These are phyloP conservation scores for Parthenolecanium corni DNA, from an alignment of 2,888 invertebrate species.

Conservation along the genomic window DNA sequence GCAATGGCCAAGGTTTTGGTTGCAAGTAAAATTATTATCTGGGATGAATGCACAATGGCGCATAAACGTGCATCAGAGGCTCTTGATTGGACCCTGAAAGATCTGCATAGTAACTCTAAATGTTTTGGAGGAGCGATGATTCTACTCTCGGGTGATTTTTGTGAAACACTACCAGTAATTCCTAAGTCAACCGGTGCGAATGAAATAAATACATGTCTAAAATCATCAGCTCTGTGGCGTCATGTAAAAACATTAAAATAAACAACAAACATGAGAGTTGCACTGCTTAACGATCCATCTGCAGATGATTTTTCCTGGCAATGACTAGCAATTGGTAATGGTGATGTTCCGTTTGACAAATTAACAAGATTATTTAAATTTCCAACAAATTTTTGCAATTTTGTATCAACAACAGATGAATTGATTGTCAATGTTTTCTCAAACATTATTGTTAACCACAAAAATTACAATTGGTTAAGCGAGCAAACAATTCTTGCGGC, in stretches of 20 bases:
- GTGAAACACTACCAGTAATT: constrained; percentile 16
- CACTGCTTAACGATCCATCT: too few species aligned
- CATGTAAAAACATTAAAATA: constrained; percentile 33
- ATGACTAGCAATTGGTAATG: too few species aligned
- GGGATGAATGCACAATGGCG: constrained; percentile 23
- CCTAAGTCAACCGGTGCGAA: constrained; percentile 17
- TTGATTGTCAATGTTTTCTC: constrained; percentile 15
- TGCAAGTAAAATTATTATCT: constrained; percentile 15
- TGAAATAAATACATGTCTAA: too few species aligned
- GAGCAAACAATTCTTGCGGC: constrained; percentile 24
- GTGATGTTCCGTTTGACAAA: too few species aligned
- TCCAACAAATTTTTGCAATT: neutral
- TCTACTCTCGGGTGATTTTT: constrained; percentile 2
- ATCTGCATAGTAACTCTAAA: neutral
- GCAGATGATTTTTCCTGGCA: too few species aligned
- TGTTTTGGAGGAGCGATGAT: constrained; percentile 8
- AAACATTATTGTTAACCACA: constrained; percentile 8
- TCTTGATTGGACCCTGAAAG: constrained; percentile 2
- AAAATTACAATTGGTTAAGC: constrained; percentile 17
- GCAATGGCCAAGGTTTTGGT: constrained; percentile 12
- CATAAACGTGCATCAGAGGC: constrained; percentile 8
- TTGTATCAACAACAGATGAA: neutral
- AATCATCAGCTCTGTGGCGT: constrained; percentile 31
- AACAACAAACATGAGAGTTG: too few species aligned
- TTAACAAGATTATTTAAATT: neutral